These are phyloP conservation scores for Ageneiosus marmoratus DNA, from an alignment of 2,113 vertebrate genomes.

Conservation along the genomic window DNA sequence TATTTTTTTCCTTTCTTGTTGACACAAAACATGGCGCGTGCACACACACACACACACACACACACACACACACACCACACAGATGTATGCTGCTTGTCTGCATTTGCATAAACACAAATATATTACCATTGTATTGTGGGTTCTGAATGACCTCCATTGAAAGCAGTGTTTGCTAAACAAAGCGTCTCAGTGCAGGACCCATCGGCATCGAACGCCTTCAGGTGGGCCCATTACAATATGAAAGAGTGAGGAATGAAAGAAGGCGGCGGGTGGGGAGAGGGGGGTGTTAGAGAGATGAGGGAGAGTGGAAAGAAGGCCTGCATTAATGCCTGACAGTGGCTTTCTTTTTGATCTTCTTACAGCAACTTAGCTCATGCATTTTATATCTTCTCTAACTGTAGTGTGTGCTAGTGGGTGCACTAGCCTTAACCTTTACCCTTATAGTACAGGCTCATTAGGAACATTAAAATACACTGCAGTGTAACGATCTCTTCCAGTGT, in stretches of 20 bases:
- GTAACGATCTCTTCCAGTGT: slow-evolving; percentile 1
- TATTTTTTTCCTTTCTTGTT: background rate
- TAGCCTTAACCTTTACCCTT: slow-evolving; percentile 19
- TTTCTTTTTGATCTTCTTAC: slow-evolving; percentile 40
- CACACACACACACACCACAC: background rate
- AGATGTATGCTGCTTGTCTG: slow-evolving; percentile 14
- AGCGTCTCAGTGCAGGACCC: background rate
- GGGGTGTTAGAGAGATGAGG: background rate
- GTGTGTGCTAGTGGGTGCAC: background rate
- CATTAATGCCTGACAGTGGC: slow-evolving; percentile 33
- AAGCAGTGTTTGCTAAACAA: slow-evolving; percentile 22
- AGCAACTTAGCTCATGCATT: slow-evolving; percentile 53
- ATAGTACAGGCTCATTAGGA: slow-evolving; percentile 16
- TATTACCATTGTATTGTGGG: slow-evolving; percentile 18
- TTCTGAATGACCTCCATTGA: slow-evolving; percentile 25
- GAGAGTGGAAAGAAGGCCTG: background rate
- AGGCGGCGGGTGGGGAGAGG: background rate
- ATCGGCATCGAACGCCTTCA: slow-evolving; percentile 21
- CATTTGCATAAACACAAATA: slow-evolving; percentile 45
- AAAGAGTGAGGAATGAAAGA: slow-evolving; percentile 24
- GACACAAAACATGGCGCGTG: background rate
- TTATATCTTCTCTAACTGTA: background rate
- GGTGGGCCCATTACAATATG: slow-evolving; percentile 19
- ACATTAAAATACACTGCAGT: background rate
- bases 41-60: background rate